Evolutionary conservation across 2,113 vertebrate species (phyloP).

Genomic region (Apodemus sylvaticus): DNA sequence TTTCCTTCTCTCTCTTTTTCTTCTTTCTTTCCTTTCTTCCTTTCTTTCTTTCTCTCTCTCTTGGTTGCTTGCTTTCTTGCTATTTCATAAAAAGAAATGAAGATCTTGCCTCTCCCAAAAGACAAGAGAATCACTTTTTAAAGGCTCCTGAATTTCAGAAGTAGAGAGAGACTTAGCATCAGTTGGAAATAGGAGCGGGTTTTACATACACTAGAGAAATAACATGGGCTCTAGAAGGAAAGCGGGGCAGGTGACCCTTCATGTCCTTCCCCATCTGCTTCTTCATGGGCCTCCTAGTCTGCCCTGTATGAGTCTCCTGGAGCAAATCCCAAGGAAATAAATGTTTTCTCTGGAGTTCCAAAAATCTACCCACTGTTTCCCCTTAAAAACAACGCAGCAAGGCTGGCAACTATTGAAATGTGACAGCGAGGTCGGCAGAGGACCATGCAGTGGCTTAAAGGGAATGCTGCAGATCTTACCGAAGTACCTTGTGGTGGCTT

Average conservation of each 20-base stretch:
- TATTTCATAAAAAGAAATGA: neutral
- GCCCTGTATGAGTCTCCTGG: neutral
- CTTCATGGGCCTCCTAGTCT: neutral
- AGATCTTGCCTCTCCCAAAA: neutral
- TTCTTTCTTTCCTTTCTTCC: neutral
- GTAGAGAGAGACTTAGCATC: neutral
- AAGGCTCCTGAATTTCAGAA: conserved; percentile 22
- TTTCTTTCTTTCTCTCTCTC: neutral
- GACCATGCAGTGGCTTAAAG: neutral
- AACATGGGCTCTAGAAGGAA: neutral
- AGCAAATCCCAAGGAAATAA: neutral
- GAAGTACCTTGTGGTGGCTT: neutral
- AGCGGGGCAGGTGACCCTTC: neutral
- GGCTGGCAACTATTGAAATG: neutral
- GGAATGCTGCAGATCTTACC: neutral
- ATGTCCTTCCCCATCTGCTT: neutral
- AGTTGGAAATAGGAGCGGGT: neutral
- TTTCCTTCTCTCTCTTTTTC: neutral
- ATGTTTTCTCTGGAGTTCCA: neutral
- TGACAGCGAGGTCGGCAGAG: neutral
- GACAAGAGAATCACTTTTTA: neutral
- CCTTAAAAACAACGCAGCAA: neutral
- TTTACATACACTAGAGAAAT: neutral
- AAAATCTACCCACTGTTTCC: neutral
- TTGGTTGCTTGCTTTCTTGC: neutral